phyloP scores from a whole-genome alignment of 2,113 vertebrate genomes.

The Piaya cayana region DNA sequence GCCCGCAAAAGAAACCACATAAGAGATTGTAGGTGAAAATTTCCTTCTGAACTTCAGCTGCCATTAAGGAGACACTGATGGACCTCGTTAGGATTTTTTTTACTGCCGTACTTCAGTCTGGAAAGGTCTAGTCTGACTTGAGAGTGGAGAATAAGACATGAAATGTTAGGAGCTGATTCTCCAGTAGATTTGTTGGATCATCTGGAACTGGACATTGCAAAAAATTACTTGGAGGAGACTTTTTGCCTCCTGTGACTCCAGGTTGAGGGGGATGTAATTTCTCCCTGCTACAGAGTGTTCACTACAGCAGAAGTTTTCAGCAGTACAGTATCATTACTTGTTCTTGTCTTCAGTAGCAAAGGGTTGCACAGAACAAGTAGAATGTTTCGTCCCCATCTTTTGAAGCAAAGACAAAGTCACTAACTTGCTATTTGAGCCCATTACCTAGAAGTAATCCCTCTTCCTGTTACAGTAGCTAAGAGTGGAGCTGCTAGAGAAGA shows the following conservation, averaged over 20 bases:
- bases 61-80: background rate
- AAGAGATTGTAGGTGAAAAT: background rate
- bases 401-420: background rate
- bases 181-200: background rate
- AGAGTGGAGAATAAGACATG: background rate
- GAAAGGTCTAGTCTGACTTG: background rate
- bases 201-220: background rate
- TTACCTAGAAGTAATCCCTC: background rate
- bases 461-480: background rate
- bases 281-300: background rate
- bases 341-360: background rate
- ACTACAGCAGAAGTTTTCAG: background rate
- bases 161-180: background rate
- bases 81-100: background rate
- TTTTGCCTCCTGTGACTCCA: background rate
- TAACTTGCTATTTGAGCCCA: background rate
- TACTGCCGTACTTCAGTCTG: background rate
- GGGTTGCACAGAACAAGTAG: background rate
- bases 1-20: background rate
- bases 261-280: background rate
- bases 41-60: background rate
- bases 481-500: background rate
- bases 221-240: background rate
- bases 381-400: background rate
- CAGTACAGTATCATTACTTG: background rate